A percentile compares a stretch with the other conserved stretches of the same genome.
Conservation (phyloP, 2,888 invertebrate species). For the Drosophila sordidula region DNA sequence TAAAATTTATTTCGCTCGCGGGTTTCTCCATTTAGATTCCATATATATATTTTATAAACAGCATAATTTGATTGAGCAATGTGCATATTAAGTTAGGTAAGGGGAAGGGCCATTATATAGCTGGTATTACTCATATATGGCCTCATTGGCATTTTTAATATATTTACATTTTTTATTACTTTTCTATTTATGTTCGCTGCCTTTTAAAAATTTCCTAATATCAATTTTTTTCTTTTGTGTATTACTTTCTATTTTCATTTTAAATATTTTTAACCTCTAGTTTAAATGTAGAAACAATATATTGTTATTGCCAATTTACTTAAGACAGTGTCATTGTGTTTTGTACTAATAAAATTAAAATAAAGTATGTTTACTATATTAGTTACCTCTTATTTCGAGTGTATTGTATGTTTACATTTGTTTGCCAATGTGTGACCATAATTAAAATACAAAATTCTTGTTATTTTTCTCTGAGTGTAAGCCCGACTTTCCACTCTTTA, state of each 20-base stretch:
- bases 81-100: constrained; percentile 21
- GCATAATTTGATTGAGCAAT: constrained; percentile 44
- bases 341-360: too few species aligned
- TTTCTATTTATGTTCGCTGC: neutral
- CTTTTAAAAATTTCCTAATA: neutral
- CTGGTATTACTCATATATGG: neutral
- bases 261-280: neutral
- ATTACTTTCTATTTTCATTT: neutral
- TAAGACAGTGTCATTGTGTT: too few species aligned
- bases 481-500: too few species aligned
- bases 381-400: too few species aligned
- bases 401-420: too few species aligned
- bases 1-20: constrained; percentile 35
- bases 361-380: too few species aligned
- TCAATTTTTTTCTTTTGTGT: too few species aligned
- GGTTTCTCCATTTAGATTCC: constrained; percentile 8
- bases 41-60: constrained; percentile 30
- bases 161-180: neutral
- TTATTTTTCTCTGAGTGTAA: too few species aligned
- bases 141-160: neutral
- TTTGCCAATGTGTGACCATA: too few species aligned
- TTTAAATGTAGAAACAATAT: too few species aligned
- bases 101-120: neutral
- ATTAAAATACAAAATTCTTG: too few species aligned
- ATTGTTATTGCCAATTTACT: too few species aligned